Conservation (phyloP, 1,140 invertebrate genomes). For the Batillaria attramentaria region DNA sequence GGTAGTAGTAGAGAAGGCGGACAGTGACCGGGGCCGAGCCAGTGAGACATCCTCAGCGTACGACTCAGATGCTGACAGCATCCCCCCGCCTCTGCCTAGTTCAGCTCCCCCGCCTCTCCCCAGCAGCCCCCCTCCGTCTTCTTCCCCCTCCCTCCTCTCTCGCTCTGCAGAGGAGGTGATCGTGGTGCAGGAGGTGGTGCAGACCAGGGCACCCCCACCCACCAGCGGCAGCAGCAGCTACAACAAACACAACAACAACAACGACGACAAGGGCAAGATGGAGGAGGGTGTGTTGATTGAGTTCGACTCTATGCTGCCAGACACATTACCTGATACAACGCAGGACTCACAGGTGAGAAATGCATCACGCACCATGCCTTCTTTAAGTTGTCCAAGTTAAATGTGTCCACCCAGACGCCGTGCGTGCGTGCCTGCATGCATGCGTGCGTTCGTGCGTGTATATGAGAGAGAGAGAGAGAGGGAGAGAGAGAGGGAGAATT, state of each 20-base stretch:
- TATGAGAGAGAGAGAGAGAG: background rate
- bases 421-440: conserved; percentile 1
- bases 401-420: too few species aligned
- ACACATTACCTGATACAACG: background rate
- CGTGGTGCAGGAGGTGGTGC: background rate
- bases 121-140: conserved; percentile 10
- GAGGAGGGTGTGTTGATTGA: background rate
- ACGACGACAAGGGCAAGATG: background rate
- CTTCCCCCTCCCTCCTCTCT: background rate
- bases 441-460: background rate
- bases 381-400: too few species aligned
- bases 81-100: conserved; percentile 47
- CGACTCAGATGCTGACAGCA: conserved; percentile 41
- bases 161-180: conserved; percentile 17
- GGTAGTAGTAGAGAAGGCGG: background rate
- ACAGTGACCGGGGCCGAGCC: background rate
- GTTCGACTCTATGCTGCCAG: conserved; percentile 14
- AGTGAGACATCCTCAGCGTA: conserved; percentile 9
- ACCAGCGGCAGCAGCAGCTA: too few species aligned
- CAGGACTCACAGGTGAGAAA: conserved; percentile 7
- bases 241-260: too few species aligned
- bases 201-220: background rate
- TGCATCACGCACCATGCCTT: too few species aligned
- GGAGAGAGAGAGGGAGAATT: too few species aligned
- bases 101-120: conserved; percentile 49